Percentiles rank a stretch among this genome's conserved stretches.
phyloP scores from a whole-genome alignment of 2,113 vertebrate species.

The Rostratula benghalensis region DNA sequence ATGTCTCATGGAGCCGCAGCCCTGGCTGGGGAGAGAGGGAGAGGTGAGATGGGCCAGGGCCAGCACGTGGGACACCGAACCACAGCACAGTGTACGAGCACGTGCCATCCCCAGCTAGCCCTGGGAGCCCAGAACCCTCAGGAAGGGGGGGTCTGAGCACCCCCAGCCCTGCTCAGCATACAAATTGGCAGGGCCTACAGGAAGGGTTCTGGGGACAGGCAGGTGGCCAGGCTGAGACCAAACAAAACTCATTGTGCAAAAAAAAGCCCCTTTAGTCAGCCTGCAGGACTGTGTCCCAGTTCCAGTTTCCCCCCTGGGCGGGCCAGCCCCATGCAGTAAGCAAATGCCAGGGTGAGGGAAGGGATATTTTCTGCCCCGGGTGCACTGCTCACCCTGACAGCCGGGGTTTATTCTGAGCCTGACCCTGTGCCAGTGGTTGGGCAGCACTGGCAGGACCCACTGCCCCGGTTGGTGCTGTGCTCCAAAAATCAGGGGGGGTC shows the following conservation, averaged over 20 bases:
- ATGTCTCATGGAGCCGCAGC: slow-evolving; percentile 77
- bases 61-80: neutral
- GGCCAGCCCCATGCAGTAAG: neutral
- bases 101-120: rapidly evolving
- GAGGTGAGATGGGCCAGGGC: neutral
- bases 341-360: slow-evolving; percentile 28
- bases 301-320: rapidly evolving
- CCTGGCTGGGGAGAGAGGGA: slow-evolving; percentile 65
- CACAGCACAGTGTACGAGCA: rapidly evolving
- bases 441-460: neutral
- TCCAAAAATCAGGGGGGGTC: neutral
- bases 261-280: slow-evolving; percentile 42
- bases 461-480: neutral
- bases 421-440: neutral
- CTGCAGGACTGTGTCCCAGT: neutral
- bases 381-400: neutral
- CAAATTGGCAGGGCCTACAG: neutral
- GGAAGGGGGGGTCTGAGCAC: neutral
- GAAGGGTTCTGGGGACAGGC: neutral
- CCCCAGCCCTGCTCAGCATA: neutral
- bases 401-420: slow-evolving; percentile 54
- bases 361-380: slow-evolving; percentile 24
- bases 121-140: neutral
- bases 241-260: neutral
- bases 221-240: neutral